Evolutionary conservation across 2,113 vertebrate species (phyloP).

Genomic region (Sinocyclocheilus rhinocerous): DNA sequence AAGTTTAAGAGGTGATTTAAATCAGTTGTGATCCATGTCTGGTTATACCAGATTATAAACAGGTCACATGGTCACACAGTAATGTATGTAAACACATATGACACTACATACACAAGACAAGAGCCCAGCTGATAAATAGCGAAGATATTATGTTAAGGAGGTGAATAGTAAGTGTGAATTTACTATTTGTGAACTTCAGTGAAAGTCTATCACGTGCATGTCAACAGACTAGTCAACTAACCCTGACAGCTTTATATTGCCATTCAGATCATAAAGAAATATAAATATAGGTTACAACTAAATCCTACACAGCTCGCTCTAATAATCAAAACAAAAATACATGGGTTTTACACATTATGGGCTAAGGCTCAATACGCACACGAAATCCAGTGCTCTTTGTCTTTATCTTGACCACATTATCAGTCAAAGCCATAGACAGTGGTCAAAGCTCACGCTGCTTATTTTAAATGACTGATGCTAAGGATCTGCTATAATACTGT

Average conservation of each 20-base stretch:
- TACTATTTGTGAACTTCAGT: too few relatives aligned
- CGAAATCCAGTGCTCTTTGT: neutral
- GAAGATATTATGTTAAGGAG: neutral
- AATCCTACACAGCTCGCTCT: neutral
- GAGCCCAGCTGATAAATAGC: neutral
- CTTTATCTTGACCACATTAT: neutral
- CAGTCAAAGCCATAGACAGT: neutral
- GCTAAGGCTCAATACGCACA: neutral
- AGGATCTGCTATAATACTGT: neutral
- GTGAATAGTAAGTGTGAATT: neutral
- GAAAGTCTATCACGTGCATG: neutral
- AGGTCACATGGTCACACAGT: neutral
- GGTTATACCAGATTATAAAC: constrained; percentile 1
- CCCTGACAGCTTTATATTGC: neutral
- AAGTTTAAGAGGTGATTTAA: neutral
- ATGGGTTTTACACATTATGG: neutral
- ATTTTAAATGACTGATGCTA: neutral
- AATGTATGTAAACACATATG: neutral
- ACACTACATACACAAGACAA: neutral
- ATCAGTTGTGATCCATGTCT: neutral
- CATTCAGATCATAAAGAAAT: neutral
- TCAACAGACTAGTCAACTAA: neutral
- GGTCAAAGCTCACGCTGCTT: neutral
- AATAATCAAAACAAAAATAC: neutral
- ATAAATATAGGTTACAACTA: neutral